Conservation (phyloP, 2,797 vertebrate species). For the Merluccius polli region DNA sequence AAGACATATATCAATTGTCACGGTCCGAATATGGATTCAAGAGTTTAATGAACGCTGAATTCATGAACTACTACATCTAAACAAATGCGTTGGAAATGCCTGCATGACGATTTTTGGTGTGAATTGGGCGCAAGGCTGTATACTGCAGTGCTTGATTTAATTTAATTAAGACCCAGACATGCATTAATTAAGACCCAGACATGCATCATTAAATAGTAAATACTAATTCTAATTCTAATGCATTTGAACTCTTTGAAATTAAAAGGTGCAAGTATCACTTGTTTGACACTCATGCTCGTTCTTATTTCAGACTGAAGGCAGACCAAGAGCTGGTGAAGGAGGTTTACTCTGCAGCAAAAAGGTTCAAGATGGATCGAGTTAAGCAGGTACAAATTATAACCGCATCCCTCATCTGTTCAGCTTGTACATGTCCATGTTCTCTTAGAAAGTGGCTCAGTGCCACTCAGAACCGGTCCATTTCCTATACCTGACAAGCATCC, state of each 20-base stretch:
- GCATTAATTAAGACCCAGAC: not conserved
- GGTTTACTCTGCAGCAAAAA: constrained; percentile 96
- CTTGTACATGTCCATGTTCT: not conserved
- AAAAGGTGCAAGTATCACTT: not conserved
- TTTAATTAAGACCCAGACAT: not conserved
- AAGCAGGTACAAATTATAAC: constrained; percentile 81
- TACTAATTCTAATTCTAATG: not conserved
- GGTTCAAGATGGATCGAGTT: constrained; percentile 96
- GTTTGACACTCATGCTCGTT: not conserved
- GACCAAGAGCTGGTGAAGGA: constrained; percentile 96
- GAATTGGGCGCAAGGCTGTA: not conserved
- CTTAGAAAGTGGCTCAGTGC: not conserved
- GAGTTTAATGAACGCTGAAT: not conserved
- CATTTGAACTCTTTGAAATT: not conserved
- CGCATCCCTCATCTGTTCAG: not conserved
- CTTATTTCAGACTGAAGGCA: constrained; percentile 84
- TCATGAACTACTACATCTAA: not conserved
- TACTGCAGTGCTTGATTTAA: not conserved
- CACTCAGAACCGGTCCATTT: not conserved
- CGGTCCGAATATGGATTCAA: not conserved
- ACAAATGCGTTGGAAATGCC: not conserved
- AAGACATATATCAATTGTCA: no score
- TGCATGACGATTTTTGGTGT: not conserved
- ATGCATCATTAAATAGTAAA: not conserved
- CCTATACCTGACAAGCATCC: not conserved